Percentiles rank a stretch among this genome's conserved stretches.
phyloP scores from a whole-genome alignment of 2,888 invertebrate genomes.

The Bembecia ichneumoniformis region DNA sequence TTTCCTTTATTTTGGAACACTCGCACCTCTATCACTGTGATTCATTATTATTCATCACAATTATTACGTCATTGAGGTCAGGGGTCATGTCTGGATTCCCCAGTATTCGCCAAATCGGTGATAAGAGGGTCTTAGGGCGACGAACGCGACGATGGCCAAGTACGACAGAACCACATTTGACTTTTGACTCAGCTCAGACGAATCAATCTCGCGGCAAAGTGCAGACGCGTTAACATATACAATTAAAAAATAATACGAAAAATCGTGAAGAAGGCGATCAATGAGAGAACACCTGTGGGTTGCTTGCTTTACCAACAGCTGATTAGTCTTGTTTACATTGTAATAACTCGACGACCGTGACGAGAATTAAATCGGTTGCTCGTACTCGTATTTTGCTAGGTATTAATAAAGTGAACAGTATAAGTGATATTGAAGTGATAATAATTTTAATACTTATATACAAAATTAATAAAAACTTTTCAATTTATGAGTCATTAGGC shows the following conservation, averaged over 20 bases:
- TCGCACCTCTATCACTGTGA: constrained; percentile 8
- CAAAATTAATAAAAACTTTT: constrained; percentile 2
- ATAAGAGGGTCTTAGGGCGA: constrained; percentile 44
- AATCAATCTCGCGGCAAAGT: constrained; percentile 22
- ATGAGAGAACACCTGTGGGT: constrained; percentile 9
- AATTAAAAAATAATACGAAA: not conserved
- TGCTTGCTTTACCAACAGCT: constrained; percentile 29
- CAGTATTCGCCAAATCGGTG: constrained; percentile 21
- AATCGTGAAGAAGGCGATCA: not conserved
- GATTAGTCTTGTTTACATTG: constrained; percentile 41
- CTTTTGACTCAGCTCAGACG: constrained; percentile 28
- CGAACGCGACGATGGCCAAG: constrained; percentile 19
- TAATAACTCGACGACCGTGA: constrained; percentile 19
- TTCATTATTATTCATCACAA: constrained; percentile 11
- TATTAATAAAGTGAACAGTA: constrained; percentile 20
- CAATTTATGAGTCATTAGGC: constrained; percentile 2
- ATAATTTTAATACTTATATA: constrained; percentile 6
- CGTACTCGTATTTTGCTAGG: constrained; percentile 31
- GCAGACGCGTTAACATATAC: constrained; percentile 34
- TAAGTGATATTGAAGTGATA: constrained; percentile 33
- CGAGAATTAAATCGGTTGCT: constrained; percentile 28
- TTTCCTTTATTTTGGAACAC: no score
- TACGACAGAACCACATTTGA: constrained; percentile 7
- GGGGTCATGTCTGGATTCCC: constrained; percentile 12
- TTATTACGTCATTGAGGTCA: constrained; percentile 8